phyloP scores from a whole-genome alignment of 2,797 vertebrate species.

The Clarias laeviceps region DNA sequence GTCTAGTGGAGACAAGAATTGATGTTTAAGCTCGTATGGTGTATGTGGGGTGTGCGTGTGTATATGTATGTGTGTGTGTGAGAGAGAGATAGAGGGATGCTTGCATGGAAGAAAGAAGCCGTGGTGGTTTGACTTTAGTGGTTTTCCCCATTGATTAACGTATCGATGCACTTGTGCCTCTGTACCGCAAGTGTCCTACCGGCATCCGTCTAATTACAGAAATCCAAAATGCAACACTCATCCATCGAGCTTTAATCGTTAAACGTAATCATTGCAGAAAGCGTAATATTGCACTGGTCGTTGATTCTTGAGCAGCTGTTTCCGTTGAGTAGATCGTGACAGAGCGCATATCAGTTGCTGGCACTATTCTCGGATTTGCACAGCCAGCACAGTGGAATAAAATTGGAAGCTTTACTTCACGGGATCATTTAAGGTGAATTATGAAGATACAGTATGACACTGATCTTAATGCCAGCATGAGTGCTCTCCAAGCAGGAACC shows the following conservation, averaged over 20 bases:
- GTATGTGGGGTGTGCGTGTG: background rate
- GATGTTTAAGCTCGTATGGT: background rate
- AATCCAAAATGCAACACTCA: background rate
- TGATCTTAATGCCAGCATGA: background rate
- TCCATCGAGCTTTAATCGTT: background rate
- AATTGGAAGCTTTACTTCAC: background rate
- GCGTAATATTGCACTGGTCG: background rate
- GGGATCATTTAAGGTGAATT: slow-evolving; percentile 5
- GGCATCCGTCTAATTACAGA: slow-evolving; percentile 7
- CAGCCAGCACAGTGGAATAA: background rate
- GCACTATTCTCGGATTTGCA: slow-evolving; percentile 25
- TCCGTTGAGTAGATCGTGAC: background rate
- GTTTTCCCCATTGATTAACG: slow-evolving; percentile 26
- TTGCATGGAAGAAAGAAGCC: background rate
- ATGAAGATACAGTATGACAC: background rate
- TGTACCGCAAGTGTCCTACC: slow-evolving; percentile 9
- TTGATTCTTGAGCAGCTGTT: background rate
- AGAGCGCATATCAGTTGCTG: slow-evolving; percentile 15
- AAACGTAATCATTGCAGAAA: background rate
- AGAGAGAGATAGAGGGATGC: background rate
- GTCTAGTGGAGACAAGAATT: slow-evolving; percentile 7
- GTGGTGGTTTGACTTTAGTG: slow-evolving; percentile 6
- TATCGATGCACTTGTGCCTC: slow-evolving; percentile 11
- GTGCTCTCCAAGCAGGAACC: background rate
- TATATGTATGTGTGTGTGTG: too few relatives aligned